These are phyloP conservation scores for Corythornis madagascariensis DNA, from an alignment of 2,113 vertebrate genomes.

Conservation along the genomic window DNA sequence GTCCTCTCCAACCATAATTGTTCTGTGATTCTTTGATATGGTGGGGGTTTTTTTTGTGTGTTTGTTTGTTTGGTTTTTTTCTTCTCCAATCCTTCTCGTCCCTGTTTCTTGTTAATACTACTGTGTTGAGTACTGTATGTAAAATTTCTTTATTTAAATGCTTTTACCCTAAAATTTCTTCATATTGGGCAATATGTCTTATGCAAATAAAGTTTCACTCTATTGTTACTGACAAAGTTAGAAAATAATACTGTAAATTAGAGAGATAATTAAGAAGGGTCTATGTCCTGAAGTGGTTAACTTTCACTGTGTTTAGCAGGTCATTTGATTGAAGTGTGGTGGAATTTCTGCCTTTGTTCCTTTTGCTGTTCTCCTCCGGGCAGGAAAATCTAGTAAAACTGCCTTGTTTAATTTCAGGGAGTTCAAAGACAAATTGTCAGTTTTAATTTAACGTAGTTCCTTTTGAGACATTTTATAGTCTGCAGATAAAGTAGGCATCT, in stretches of 20 bases:
- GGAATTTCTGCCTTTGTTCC: conserved; percentile 72
- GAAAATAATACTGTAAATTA: conserved; percentile 21
- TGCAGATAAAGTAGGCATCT: conserved; percentile 58
- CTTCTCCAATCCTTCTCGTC: not conserved
- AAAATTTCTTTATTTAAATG: not conserved
- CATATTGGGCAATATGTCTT: not conserved
- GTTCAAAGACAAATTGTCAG: conserved; percentile 73
- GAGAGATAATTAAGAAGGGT: conserved; percentile 2
- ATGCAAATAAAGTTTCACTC: not conserved
- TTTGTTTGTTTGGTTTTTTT: no score
- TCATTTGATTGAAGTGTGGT: conserved; percentile 60
- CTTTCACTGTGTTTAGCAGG: conserved; percentile 61
- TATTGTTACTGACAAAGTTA: not conserved
- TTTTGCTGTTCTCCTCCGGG: conserved; percentile 66
- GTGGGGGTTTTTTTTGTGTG: no score
- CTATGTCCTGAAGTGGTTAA: conserved; percentile 32
- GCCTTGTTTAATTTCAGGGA: conserved; percentile 62
- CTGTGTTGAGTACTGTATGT: not conserved
- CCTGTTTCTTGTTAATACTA: not conserved
- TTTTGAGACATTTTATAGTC: conserved; percentile 68
- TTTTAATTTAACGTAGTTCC: conserved; percentile 70
- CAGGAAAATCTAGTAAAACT: conserved; percentile 74
- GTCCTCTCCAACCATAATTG: no score
- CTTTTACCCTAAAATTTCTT: not conserved
- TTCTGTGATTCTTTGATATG: no score